Evolutionary conservation across 2,113 vertebrate genomes (phyloP), one percentile per base, ranked within the genome.

Genomic region (Pavo muticus): DNA sequence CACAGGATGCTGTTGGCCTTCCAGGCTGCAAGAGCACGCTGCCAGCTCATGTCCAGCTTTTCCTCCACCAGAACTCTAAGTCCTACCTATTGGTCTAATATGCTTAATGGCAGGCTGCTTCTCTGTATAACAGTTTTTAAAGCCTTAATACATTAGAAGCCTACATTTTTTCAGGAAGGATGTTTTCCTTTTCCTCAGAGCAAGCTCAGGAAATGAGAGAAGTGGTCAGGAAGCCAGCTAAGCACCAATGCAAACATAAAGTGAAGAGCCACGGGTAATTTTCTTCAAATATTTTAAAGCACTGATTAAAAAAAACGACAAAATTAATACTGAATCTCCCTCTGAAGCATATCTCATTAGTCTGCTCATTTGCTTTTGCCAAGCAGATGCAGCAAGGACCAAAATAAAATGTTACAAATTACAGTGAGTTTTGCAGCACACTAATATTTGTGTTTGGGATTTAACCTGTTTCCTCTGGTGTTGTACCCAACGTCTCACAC

Each of bases 171-270:
- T 88, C 92, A 96, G 96, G 97, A 95, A 88, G 96, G 96, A 97
- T 97, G 96, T 97, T 97, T 97, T 97, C 73, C 81, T 8, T 87
- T 97, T 97, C 93, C 97, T 97, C 90, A 90, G 94, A 95, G 84
- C 80, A 96, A 97, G 94, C 81, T 96, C 97, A 98, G 97, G 97
- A 98, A 98, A 97, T 95, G 95, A 95, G 94, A 88, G 95, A 97
- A 97, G 20, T 92, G 71, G 92, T 96, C 96, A 98, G 97, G 97
- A 98, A 98, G 95, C 93, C 60, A 95, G 92, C 95, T 97, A 95
- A 97, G 96, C 0, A n/a, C 90, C 95, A 96, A 95, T 97, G 96
- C 75, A 97, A 97, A 97, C 91, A 85, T 14, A 92, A 97, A 96
- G 95, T 90, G 71, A 96, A 97, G 91, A 88, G 4, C 19, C 60